Evolutionary conservation across 2,113 vertebrate genomes (phyloP).

Genomic region (Cephalopholis sonnerati): DNA sequence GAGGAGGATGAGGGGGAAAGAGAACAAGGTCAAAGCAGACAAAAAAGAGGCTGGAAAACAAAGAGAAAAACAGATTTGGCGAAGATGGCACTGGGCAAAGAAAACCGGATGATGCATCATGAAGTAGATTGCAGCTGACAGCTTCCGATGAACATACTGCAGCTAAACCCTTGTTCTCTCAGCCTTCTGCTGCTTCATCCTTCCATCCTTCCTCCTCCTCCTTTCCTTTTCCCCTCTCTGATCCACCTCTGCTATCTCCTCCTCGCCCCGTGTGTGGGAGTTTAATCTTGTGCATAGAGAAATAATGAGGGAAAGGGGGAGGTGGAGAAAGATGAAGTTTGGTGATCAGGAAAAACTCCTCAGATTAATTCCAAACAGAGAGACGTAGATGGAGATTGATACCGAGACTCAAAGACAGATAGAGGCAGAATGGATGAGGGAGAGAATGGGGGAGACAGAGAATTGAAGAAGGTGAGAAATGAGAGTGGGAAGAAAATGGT

Average conservation of each 20-base stretch:
- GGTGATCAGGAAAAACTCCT: slow-evolving; percentile 59
- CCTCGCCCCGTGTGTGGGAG: slow-evolving; percentile 46
- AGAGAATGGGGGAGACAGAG: slow-evolving; percentile 32
- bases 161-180: slow-evolving; percentile 44
- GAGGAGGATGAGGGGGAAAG: background rate
- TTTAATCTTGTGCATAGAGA: slow-evolving; percentile 54
- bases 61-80: slow-evolving; percentile 9
- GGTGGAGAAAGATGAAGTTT: slow-evolving; percentile 55
- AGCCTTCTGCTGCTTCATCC: slow-evolving; percentile 29
- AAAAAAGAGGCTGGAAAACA: slow-evolving; percentile 17
- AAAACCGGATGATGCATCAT: slow-evolving; percentile 45
- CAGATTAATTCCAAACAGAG: slow-evolving; percentile 66
- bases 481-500: slow-evolving; percentile 45
- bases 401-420: slow-evolving; percentile 38
- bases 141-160: slow-evolving; percentile 42
- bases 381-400: slow-evolving; percentile 71
- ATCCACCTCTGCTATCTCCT: slow-evolving; percentile 58
- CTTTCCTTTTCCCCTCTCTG: slow-evolving; percentile 30
- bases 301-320: slow-evolving; percentile 49
- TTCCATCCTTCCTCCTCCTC: slow-evolving; percentile 27
- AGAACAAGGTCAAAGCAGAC: slow-evolving; percentile 24
- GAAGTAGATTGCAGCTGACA: slow-evolving; percentile 50
- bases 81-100: slow-evolving; percentile 2
- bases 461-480: slow-evolving; percentile 43
- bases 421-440: slow-evolving; percentile 45